Percentiles rank a stretch among this genome's conserved stretches.
phyloP scores from a whole-genome alignment of 92 coral and sea anemone species.

The Zoanthus sociatus region DNA sequence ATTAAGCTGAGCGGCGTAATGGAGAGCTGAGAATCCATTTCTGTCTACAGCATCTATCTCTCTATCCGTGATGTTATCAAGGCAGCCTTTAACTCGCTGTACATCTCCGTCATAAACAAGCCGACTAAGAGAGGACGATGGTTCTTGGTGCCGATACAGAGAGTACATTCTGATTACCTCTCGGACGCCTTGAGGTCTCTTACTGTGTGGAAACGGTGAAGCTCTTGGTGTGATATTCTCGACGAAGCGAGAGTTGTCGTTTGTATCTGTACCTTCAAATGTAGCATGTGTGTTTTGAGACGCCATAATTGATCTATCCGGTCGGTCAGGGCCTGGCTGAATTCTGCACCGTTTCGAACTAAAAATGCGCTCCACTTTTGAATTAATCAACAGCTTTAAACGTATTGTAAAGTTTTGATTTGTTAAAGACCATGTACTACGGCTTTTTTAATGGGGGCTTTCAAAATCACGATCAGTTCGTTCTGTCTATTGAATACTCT shows the following conservation, averaged over 20 bases:
- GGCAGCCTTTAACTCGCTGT: conserved; percentile 15
- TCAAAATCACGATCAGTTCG: too few relatives aligned
- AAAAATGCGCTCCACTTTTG: background rate
- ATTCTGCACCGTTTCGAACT: background rate
- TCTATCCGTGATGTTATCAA: background rate
- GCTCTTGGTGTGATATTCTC: conserved; percentile 20
- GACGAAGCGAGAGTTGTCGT: conserved; percentile 13
- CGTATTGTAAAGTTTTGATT: too few relatives aligned
- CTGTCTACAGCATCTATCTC: conserved; percentile 27
- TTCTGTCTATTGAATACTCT: too few relatives aligned
- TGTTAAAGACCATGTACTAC: too few relatives aligned
- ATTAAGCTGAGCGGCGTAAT: conserved; percentile 42
- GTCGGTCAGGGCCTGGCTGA: background rate
- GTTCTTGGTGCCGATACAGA: conserved; percentile 26
- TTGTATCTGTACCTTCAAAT: conserved; percentile 2
- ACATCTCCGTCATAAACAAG: conserved; percentile 31
- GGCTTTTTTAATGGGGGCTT: too few relatives aligned
- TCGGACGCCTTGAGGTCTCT: conserved; percentile 38
- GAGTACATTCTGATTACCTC: conserved; percentile 46
- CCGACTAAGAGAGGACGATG: conserved; percentile 18
- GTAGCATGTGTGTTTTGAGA: conserved; percentile 9
- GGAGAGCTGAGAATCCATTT: conserved; percentile 36
- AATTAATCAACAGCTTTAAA: background rate
- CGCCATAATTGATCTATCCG: conserved; percentile 7
- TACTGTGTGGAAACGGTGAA: conserved; percentile 1